A percentile compares a stretch with the other conserved stretches of the same genome.
Conservation (phyloP, 2,113 vertebrate species). For the Scytalopus superciliaris region DNA sequence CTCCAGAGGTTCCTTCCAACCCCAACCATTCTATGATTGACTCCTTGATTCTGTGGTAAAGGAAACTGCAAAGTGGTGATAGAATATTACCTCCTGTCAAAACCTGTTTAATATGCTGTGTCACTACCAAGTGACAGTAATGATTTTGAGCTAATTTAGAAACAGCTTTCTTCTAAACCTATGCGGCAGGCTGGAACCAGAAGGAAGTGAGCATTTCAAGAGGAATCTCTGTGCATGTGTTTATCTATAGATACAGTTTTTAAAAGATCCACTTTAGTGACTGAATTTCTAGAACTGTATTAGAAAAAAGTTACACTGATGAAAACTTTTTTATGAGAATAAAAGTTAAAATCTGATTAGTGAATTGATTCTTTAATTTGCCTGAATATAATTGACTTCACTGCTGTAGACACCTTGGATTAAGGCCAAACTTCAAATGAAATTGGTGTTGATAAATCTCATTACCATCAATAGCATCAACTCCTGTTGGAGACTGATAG, state of each 20-base stretch:
- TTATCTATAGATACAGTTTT: neutral
- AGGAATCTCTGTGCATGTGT: neutral
- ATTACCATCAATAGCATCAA: neutral
- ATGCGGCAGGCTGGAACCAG: neutral
- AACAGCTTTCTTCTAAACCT: neutral
- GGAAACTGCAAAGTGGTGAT: neutral
- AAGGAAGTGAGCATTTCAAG: neutral
- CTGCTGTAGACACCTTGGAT: neutral
- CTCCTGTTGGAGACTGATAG: neutral
- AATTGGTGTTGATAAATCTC: slow-evolving; percentile 33
- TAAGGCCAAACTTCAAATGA: slow-evolving; percentile 34
- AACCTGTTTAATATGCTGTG: neutral
- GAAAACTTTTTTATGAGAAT: neutral
- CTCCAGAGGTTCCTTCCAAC: neutral
- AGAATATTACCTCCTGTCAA: neutral
- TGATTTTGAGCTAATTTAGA: neutral
- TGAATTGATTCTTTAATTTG: slow-evolving; percentile 3
- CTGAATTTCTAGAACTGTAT: neutral
- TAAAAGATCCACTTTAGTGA: neutral
- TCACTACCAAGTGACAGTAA: neutral
- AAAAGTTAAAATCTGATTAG: neutral
- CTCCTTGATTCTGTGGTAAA: neutral
- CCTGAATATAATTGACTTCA: slow-evolving; percentile 8
- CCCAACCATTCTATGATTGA: neutral
- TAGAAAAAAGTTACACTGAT: neutral